Conservation (phyloP, 1,140 invertebrate species). For the Drosophila bipectinata region DNA sequence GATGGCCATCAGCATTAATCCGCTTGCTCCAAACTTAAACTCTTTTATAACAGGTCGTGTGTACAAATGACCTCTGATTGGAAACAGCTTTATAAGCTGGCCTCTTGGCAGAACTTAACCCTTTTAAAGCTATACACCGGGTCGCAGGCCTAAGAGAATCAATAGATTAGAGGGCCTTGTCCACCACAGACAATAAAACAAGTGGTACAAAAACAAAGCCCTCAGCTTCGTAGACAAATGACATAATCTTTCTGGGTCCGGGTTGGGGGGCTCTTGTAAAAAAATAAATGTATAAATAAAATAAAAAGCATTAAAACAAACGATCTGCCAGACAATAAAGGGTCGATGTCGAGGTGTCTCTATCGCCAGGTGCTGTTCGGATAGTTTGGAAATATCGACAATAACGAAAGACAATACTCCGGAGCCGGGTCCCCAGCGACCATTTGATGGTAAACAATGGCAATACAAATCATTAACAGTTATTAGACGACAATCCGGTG, state of each 20-base stretch:
- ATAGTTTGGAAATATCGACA: background rate
- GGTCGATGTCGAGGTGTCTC: background rate
- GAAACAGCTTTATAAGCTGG: conserved; percentile 58
- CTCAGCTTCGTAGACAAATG: conserved; percentile 49
- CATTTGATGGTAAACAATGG: conserved; percentile 16
- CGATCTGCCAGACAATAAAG: conserved; percentile 19
- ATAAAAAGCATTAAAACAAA: conserved; percentile 23
- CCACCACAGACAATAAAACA: conserved; percentile 44
- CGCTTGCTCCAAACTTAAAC: conserved; percentile 1
- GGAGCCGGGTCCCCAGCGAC: background rate
- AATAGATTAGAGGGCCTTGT: conserved; percentile 34
- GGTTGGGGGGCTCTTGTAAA: conserved; percentile 17
- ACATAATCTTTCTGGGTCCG: conserved; percentile 50
- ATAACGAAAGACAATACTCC: conserved; percentile 24
- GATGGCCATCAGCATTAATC: conserved; percentile 31
- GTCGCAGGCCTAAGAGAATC: conserved; percentile 36
- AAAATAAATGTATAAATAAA: conserved; percentile 18
- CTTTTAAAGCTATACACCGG: conserved; percentile 68
- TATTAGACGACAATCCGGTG: conserved; percentile 70
- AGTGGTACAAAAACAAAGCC: conserved; percentile 32
- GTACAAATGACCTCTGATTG: conserved; percentile 65
- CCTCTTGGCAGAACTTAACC: conserved; percentile 57
- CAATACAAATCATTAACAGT: conserved; percentile 60
- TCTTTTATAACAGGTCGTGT: conserved; percentile 26
- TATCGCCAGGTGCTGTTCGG: conserved; percentile 1